Percentiles rank a stretch among this genome's conserved stretches.
These are phyloP conservation scores for Arge pagana DNA, from an alignment of 2,888 invertebrate genomes.

Conservation along the genomic window DNA sequence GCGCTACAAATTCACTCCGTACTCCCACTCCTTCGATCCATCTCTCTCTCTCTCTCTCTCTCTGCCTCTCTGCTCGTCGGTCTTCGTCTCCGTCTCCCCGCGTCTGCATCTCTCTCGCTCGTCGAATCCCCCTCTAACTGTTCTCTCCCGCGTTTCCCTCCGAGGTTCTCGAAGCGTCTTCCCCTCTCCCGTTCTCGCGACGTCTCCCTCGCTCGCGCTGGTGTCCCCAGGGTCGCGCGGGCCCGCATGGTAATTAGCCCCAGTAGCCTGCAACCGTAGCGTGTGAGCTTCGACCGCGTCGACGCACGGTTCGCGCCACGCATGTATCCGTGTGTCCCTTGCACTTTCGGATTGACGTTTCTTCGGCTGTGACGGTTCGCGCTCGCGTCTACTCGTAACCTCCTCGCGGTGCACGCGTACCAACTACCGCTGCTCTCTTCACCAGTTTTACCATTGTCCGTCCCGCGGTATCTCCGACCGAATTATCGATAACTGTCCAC, in stretches of 20 bases:
- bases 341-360: slow-evolving; percentile 46
- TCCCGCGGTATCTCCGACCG: no score
- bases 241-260: slow-evolving; percentile 44
- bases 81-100: slow-evolving; percentile 6
- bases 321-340: slow-evolving; percentile 9
- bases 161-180: no score
- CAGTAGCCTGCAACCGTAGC: slow-evolving; percentile 36
- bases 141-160: slow-evolving; percentile 10
- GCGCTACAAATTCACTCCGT: slow-evolving; percentile 16
- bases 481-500: no score
- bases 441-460: no score
- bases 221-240: slow-evolving; percentile 31
- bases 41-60: slow-evolving; percentile 12
- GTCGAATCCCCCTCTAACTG: slow-evolving; percentile 3
- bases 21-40: not conserved
- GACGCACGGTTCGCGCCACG: not conserved
- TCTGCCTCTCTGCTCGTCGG: slow-evolving; percentile 15
- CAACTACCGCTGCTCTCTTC: no score
- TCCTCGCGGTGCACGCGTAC: no score
- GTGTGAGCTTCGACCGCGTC: slow-evolving; percentile 13
- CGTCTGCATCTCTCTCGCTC: slow-evolving; percentile 14
- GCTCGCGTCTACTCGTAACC: no score
- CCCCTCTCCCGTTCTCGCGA: slow-evolving; percentile 25
- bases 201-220: slow-evolving; percentile 7
- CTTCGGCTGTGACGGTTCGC: slow-evolving; percentile 27